Conservation (phyloP, 1,140 invertebrate genomes). For the Stegodyphus dumicola region DNA sequence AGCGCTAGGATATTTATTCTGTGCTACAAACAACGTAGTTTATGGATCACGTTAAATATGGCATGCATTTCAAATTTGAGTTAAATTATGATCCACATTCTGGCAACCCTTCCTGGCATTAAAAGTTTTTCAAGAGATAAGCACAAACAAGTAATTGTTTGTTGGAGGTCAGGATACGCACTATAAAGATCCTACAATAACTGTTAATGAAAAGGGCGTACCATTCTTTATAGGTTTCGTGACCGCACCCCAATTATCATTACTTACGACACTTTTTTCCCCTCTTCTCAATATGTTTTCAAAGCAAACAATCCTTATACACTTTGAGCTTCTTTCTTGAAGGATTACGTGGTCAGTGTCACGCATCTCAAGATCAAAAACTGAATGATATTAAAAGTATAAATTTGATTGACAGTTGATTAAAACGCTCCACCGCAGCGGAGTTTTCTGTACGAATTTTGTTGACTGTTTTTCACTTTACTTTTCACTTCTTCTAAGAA, state of each 20-base stretch:
- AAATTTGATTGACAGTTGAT: too few species aligned
- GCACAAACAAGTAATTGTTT: constrained; percentile 7
- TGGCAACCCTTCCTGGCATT: background rate
- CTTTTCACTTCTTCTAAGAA: too few species aligned
- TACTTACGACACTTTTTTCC: background rate
- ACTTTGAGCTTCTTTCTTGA: too few species aligned
- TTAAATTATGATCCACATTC: background rate
- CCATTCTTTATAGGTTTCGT: constrained; percentile 8
- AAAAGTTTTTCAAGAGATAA: background rate
- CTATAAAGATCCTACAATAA: constrained; percentile 17
- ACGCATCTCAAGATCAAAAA: too few species aligned
- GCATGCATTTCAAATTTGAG: background rate
- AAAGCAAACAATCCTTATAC: constrained; percentile 5
- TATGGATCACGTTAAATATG: too few species aligned
- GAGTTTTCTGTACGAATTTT: too few species aligned
- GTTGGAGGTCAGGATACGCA: background rate
- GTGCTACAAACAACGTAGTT: too few species aligned
- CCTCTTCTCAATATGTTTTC: background rate
- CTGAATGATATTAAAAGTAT: too few species aligned
- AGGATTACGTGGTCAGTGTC: too few species aligned
- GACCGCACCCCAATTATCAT: constrained; percentile 51
- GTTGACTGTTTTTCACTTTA: too few species aligned
- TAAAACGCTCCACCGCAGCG: too few species aligned
- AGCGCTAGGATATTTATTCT: too few species aligned
- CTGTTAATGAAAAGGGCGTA: constrained; percentile 11